These are phyloP conservation scores for Alexandromys oeconomus DNA, from an alignment of 2,797 vertebrate genomes.

Conservation along the genomic window DNA sequence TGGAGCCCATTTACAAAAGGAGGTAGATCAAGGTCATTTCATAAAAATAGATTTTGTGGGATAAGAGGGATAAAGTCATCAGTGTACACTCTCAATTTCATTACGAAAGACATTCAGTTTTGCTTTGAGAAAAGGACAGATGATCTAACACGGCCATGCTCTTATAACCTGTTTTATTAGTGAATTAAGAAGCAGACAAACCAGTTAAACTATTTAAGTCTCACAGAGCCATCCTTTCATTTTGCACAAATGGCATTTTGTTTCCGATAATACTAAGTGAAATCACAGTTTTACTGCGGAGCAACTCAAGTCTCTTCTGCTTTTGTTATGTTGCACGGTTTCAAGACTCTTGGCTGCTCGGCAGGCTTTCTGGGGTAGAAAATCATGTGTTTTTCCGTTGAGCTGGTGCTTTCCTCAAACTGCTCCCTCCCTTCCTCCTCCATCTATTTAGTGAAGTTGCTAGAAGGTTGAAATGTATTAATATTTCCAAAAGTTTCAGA, in stretches of 20 bases:
- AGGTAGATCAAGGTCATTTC: conserved; percentile 25
- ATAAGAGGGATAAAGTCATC: background rate
- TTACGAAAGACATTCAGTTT: conserved; percentile 56
- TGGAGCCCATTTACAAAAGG: conserved; percentile 26
- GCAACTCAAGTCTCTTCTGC: conserved; percentile 34
- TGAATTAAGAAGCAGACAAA: conserved; percentile 56
- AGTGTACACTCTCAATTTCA: conserved; percentile 47
- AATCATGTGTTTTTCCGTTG: background rate
- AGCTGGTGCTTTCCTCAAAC: background rate
- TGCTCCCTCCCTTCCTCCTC: too few species aligned
- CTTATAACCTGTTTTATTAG: conserved; percentile 56
- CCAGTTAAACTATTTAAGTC: conserved; percentile 22
- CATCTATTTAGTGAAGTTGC: background rate
- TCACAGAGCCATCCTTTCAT: conserved; percentile 57
- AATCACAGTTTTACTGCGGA: conserved; percentile 49
- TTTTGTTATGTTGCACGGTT: background rate
- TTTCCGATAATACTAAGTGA: conserved; percentile 41
- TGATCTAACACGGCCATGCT: background rate
- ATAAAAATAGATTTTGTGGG: conserved; percentile 35
- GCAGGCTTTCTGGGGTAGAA: conserved; percentile 35
- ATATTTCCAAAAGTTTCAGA: background rate
- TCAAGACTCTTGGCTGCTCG: background rate
- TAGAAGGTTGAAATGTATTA: background rate
- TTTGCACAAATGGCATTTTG: conserved; percentile 53
- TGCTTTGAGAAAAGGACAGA: conserved; percentile 7